Evolutionary conservation across 2,113 vertebrate genomes (phyloP).

Genomic region (Xiphorhynchus elegans): DNA sequence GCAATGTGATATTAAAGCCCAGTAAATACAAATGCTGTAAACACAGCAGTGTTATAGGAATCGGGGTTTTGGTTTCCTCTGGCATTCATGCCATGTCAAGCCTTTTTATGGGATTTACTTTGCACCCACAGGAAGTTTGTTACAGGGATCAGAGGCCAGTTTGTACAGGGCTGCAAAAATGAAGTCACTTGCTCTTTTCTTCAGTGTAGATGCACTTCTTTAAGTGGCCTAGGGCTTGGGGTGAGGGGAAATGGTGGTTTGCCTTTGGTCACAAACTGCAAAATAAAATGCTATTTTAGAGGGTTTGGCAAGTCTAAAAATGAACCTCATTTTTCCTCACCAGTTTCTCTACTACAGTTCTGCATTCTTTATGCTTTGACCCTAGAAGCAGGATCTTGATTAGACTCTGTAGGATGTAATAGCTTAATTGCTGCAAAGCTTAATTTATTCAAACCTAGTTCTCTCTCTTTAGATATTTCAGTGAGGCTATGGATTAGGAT

Average conservation of each 20-base stretch:
- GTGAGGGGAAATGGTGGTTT: background rate
- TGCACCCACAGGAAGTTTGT: background rate
- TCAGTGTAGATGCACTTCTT: background rate
- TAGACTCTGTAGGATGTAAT: background rate
- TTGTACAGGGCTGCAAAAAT: background rate
- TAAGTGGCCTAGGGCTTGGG: background rate
- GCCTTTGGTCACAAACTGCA: background rate
- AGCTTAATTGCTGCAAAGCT: background rate
- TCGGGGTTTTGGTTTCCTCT: background rate
- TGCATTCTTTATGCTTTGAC: background rate
- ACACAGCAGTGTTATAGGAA: background rate
- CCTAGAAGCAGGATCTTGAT: background rate
- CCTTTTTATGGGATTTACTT: background rate
- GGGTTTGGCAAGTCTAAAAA: background rate
- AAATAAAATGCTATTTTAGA: background rate
- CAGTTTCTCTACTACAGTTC: background rate
- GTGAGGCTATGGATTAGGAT: background rate
- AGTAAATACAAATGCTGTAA: background rate
- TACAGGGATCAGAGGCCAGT: background rate
- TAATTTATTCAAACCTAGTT: background rate
- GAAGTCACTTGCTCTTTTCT: background rate
- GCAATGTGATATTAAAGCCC: background rate
- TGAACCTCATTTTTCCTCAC: background rate
- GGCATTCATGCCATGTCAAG: background rate
- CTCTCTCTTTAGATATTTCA: background rate